Base-by-base conservation (phyloP, 2,888 invertebrate species). In the Drosophila recens region DNA sequence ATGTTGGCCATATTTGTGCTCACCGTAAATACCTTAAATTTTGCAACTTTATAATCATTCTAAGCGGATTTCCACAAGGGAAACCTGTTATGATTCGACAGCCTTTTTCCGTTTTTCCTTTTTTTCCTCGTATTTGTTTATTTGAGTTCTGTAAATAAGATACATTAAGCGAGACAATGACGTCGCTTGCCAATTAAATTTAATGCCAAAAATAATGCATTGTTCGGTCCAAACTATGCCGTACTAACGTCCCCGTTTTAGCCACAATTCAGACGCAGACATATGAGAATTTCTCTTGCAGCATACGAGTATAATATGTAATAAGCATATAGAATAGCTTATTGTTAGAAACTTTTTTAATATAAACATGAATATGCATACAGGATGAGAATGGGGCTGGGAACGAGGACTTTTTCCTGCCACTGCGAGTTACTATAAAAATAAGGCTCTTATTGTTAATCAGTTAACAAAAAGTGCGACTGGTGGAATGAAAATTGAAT, bases 11-110 rank as follows among this genome's bases (percentile, higher is more conserved):
- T 85, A 76, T 89, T 83, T 80, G 75, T 81, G 85, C 90, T 34
- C 78, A 85, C 82, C 79, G 84, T 80, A 78, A 89, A 90, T 82
- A 54, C 82, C 59, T 82, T 74, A 81, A 86, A 79, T 85, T 76
- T 86, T 75, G 88, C 90, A 87, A 89, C 90, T 89, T 90, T 89
- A 82, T 84, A 90, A 90, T 86, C 89, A 84, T 80, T 76, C 72
- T 89, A 90, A 90, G 79, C 90, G 84, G 89, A 84, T 90, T 89
- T 73, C 58, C 38, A 64, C 27, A 13, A 0, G 33, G 48, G 49
- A 76, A 80, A 90, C 89, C 83, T 83, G 85, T 87, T 74, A 43
- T 56, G 58, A 82, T 79, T 72, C 68, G 62, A 34, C 61, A 51
- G 48, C 38, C 49, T 51, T 40, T 59, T 40, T 33, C 42, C 38